Evolutionary conservation across 2,888 invertebrate genomes (phyloP), one percentile per base, ranked within the genome.

Genomic region (Latrodectus elegans): DNA sequence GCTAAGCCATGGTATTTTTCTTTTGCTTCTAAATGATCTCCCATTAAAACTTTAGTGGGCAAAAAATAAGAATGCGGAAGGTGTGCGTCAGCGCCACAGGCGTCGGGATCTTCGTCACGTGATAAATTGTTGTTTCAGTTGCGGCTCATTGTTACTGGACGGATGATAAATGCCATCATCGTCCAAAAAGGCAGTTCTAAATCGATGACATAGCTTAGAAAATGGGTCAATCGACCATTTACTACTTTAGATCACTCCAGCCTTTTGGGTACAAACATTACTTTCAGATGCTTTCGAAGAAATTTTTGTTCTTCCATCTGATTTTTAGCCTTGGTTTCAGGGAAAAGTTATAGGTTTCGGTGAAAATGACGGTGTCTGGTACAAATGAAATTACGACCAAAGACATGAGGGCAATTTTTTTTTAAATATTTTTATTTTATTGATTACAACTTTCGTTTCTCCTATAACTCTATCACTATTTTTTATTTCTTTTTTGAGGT

Each of bases 151-250:
- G 81, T 81, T 81, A 71, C 73, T 53, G 67, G 52, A n/a, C 52
- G 73, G 74, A 81, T 81, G 81, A 81, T 74, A 74, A 81, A 81
- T 81, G 55, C 73, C 53, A 67, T 67, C 81, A 81, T 81, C 74
- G 81, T 67, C 81, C 73, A 74, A 64, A 74, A 81, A 81, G 74
- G 81, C 81, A 74, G 52, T 15, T 38, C 67, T 38, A 52, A 81
- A 81, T 81, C 81, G 81, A 81, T 81, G 81, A 67, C 55, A 74
- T 67, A 81, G 81, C 81, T 74, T 81, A 68, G 81, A 74, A 81
- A 81, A 81, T 81, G 67, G 81, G 81, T 81, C 65, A 81, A 81
- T 81, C 73, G 74, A 74, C 81, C 81, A 81, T 81, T 81, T 81
- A 81, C 81, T 74, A 72, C 65, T 26, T 70, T 51, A 52, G 51